Evolutionary conservation across 1,140 invertebrate species (phyloP).

Genomic region (Diorhabda elongata): DNA sequence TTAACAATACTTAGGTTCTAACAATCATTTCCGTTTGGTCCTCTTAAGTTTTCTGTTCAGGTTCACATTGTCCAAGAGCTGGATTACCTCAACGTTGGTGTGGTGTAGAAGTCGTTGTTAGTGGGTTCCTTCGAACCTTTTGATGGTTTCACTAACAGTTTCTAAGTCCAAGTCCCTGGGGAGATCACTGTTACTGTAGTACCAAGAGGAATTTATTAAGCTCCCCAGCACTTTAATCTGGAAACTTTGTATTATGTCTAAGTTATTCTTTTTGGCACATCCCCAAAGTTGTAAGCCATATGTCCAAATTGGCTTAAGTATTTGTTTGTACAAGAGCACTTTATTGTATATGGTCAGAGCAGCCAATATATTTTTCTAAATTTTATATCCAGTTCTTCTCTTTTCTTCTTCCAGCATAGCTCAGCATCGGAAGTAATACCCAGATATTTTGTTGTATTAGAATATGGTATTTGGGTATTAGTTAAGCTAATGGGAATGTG

Average conservation of each 20-base stretch:
- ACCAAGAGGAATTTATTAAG: conserved; percentile 26
- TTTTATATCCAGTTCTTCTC: conserved; percentile 5
- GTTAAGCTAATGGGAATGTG: conserved; percentile 15
- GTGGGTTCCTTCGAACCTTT: too few relatives aligned
- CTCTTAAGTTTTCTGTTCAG: too few relatives aligned
- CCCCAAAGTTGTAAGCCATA: conserved; percentile 38
- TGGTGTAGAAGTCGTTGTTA: too few relatives aligned
- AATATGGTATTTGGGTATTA: conserved; percentile 19
- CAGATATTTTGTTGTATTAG: conserved; percentile 20
- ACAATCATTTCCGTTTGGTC: too few relatives aligned
- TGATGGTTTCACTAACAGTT: conserved; percentile 3
- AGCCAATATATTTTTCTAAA: conserved; percentile 17
- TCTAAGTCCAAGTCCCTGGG: conserved; percentile 20
- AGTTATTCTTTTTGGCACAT: conserved; percentile 25
- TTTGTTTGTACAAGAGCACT: conserved; percentile 36
- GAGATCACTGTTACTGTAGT: conserved; percentile 22
- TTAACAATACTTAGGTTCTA: too few relatives aligned
- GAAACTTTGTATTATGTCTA: conserved; percentile 30
- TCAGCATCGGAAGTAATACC: conserved; percentile 9
- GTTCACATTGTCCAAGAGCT: too few relatives aligned
- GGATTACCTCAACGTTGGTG: too few relatives aligned
- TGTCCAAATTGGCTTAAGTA: conserved; percentile 36
- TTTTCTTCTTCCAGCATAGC: conserved; percentile 7
- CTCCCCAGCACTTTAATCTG: conserved; percentile 37
- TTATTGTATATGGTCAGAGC: conserved; percentile 33